These are phyloP conservation scores for Vicugna pacos DNA, from an alignment of 2,113 vertebrate species.

Conservation along the genomic window DNA sequence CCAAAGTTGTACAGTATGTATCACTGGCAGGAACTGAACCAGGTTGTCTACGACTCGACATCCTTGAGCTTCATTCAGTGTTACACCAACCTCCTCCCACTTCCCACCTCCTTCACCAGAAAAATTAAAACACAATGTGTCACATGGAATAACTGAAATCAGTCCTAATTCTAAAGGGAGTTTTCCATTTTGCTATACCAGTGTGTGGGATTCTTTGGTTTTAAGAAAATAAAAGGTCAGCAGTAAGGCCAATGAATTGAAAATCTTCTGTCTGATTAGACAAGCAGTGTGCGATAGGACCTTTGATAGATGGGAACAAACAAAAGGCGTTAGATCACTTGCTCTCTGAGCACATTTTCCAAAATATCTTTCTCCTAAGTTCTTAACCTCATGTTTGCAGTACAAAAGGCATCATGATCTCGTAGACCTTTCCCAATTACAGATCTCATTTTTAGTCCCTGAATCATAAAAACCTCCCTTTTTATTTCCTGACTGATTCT, in stretches of 20 bases:
- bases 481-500: neutral
- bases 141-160: neutral
- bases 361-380: constrained; percentile 11
- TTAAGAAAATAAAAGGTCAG: neutral
- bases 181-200: neutral
- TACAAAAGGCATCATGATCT: constrained; percentile 35
- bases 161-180: neutral
- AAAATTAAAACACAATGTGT: neutral
- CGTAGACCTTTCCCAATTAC: constrained; percentile 27
- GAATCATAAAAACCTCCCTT: neutral
- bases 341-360: neutral
- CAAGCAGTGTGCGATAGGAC: neutral
- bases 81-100: neutral
- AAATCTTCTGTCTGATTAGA: neutral
- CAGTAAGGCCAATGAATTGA: neutral
- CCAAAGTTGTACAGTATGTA: neutral
- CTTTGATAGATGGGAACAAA: neutral
- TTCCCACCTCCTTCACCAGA: neutral
- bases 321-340: neutral
- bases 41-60: neutral
- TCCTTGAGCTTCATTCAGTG: neutral
- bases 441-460: constrained; percentile 35
- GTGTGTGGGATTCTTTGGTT: neutral
- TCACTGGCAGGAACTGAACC: neutral
- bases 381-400: neutral